phyloP scores from a whole-genome alignment of 2,797 vertebrate genomes.

The Emys orbicularis region DNA sequence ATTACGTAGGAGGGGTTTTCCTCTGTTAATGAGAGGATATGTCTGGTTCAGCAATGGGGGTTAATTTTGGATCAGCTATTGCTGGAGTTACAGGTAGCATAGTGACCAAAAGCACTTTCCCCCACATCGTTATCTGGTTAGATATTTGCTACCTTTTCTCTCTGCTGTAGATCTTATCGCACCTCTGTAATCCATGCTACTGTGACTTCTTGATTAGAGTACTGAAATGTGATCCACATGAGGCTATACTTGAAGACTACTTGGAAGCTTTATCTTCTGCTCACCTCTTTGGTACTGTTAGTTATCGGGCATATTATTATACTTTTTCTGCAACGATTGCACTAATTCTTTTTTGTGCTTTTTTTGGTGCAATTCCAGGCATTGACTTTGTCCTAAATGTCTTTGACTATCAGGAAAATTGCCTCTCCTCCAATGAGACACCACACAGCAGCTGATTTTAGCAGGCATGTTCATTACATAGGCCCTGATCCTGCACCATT shows the following conservation, averaged over 20 bases:
- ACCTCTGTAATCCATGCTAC: not conserved
- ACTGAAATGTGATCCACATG: not conserved
- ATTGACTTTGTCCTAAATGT: not conserved
- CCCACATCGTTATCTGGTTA: not conserved
- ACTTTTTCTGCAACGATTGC: not conserved
- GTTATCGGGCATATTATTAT: not conserved
- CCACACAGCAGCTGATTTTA: not conserved
- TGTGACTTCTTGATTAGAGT: not conserved
- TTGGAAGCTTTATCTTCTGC: not conserved
- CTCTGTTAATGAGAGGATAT: not conserved
- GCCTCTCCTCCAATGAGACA: not conserved
- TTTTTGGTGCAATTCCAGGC: not conserved
- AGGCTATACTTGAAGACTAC: not conserved
- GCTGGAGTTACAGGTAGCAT: not conserved
- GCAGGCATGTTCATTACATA: not conserved
- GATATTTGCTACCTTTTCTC: not conserved
- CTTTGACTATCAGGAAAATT: not conserved
- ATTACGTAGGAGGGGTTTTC: not conserved
- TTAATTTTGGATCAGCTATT: not conserved
- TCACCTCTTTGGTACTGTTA: not conserved
- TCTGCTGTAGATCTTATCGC: not conserved
- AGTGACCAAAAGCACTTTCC: not conserved
- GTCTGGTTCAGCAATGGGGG: not conserved
- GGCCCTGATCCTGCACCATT: not conserved
- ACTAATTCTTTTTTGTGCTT: not conserved